Evolutionary conservation across 2,113 vertebrate species (phyloP), one percentile per base, ranked within the genome.

Genomic region (Stomatorhinus ivindoensis): DNA sequence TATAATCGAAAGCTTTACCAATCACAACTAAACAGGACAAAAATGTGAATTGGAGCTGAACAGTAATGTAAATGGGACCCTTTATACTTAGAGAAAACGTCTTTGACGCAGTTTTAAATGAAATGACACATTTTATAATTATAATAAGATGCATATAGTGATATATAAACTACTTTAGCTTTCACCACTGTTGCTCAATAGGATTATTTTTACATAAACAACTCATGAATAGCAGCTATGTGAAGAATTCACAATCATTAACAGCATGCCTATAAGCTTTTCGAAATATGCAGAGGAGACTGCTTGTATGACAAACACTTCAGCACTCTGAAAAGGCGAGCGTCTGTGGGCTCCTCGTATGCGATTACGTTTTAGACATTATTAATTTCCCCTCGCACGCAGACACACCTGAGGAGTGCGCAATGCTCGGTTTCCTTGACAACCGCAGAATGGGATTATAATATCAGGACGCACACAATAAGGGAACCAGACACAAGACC

Each of bases 371-470:
- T 87, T 87, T 87, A 87, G 35, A 55, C 31, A 21, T 87, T 53
- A 87, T 87, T 87, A 87, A 53, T 87, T 53, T 61, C 48, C 55
- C 46, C n/a, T 7, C 19, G 35, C 90, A 47, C 53, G 27, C 44
- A 50, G 24, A 86, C 89, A 86, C 39, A 90, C 76, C 89, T 90
- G 80, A 87, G 61, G n/a, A 65, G 87, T 91, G 53, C 88, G 88
- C 89, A 87, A 84, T 88, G 89, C 50, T 93, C 91, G 91, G 94
- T 94, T 95, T 93, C 93, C 94, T 93, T 93, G 95, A 94, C 95
- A 91, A 95, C 92, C 87, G 90, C 58, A 90, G 91, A 92, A 94
- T 94, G 92, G 91, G 93, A 92, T 91, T 93, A 92, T 94, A 93
- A 93, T 90, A 92, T 90, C 69, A 90, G 90, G 90, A 92, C 92